These are phyloP conservation scores for Scomber colias DNA, from an alignment of 2,113 vertebrate genomes.

Conservation along the genomic window DNA sequence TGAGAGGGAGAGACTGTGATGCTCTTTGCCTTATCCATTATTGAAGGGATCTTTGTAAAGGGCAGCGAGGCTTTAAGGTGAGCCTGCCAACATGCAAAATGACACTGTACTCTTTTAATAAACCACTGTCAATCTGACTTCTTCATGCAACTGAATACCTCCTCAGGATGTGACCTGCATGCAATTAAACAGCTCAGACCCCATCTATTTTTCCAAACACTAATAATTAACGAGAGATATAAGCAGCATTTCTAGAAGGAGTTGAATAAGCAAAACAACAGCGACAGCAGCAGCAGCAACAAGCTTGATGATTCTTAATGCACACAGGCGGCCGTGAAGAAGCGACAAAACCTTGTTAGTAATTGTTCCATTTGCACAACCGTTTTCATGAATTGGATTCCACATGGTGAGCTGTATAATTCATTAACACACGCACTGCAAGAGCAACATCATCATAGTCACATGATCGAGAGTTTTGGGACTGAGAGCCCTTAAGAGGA, in stretches of 20 bases:
- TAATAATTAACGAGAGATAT: slow-evolving; percentile 33
- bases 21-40: slow-evolving; percentile 69
- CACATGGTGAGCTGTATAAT: slow-evolving; percentile 20
- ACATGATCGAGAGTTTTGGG: slow-evolving; percentile 51
- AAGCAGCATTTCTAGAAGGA: background rate
- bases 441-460: slow-evolving; percentile 45
- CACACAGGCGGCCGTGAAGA: background rate
- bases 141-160: slow-evolving; percentile 35
- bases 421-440: slow-evolving; percentile 32
- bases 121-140: slow-evolving; percentile 42
- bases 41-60: slow-evolving; percentile 67
- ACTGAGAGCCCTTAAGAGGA: slow-evolving; percentile 48
- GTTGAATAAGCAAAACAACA: background rate
- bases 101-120: slow-evolving; percentile 64
- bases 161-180: slow-evolving; percentile 51
- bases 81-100: slow-evolving; percentile 60
- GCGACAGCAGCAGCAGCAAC: background rate
- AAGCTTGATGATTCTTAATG: slow-evolving; percentile 4
- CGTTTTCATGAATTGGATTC: slow-evolving; percentile 11
- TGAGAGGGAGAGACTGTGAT: slow-evolving; percentile 62
- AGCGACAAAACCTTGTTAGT: background rate
- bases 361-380: slow-evolving; percentile 25
- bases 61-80: slow-evolving; percentile 55
- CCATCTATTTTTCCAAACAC: slow-evolving; percentile 26
- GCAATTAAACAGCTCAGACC: slow-evolving; percentile 6